Conservation (phyloP, 2,797 vertebrate species). For the Pempheris klunzingeri region DNA sequence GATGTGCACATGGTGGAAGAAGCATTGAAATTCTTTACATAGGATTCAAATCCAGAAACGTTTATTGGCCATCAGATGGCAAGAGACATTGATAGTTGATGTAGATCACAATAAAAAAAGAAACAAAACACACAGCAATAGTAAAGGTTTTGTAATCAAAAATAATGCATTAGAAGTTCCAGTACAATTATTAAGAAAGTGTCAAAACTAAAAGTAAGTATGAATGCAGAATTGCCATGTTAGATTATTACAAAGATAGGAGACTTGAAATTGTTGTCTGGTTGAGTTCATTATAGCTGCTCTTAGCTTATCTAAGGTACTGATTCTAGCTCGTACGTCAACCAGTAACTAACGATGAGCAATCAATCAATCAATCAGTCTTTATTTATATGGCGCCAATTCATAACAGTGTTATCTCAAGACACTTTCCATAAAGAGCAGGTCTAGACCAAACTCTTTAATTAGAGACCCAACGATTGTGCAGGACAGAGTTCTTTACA, state of each 20-base stretch:
- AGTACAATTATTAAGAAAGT: not conserved
- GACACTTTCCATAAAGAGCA: too few relatives aligned
- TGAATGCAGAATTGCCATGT: not conserved
- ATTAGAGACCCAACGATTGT: too few relatives aligned
- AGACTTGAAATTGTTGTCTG: not conserved
- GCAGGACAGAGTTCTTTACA: not conserved
- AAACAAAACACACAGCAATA: not conserved
- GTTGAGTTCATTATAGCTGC: not conserved
- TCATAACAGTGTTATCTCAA: too few relatives aligned
- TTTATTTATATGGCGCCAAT: too few relatives aligned
- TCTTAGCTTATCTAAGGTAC: not conserved
- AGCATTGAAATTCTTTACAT: not conserved
- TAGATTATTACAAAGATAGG: not conserved
- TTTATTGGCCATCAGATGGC: not conserved
- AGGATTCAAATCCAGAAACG: conserved; percentile 23
- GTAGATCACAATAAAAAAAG: not conserved
- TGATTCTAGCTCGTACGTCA: not conserved
- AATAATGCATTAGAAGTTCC: not conserved
- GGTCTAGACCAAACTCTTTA: too few relatives aligned
- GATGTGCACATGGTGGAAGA: not conserved
- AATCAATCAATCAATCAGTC: too few relatives aligned
- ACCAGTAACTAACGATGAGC: not conserved
- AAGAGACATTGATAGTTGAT: not conserved
- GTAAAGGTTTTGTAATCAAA: not conserved
- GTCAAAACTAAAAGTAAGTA: not conserved